Conservation (phyloP, 2,113 vertebrate species). For the Chloebia gouldiae region DNA sequence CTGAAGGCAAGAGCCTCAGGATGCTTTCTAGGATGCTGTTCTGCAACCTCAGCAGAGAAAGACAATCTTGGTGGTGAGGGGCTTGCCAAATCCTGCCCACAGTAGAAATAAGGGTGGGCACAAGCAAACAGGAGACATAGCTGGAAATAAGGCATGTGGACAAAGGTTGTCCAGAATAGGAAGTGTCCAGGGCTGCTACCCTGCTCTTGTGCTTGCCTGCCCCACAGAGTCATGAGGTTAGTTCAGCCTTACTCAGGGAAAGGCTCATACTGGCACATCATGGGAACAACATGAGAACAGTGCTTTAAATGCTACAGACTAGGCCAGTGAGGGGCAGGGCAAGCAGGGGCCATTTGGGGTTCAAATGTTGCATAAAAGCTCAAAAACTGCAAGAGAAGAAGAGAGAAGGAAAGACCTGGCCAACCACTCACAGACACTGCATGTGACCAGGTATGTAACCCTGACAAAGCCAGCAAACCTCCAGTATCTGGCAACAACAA, state of each 20-base stretch:
- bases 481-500: background rate
- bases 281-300: background rate
- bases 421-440: fast-evolving
- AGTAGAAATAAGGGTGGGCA: background rate
- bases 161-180: background rate
- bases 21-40: background rate
- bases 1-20: background rate
- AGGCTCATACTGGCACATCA: fast-evolving
- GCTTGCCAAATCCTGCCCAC: background rate
- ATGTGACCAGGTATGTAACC: background rate
- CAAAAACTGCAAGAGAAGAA: background rate
- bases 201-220: background rate
- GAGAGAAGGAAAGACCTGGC: background rate
- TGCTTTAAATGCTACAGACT: background rate
- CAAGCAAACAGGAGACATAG: background rate
- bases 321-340: fast-evolving
- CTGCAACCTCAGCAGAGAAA: background rate
- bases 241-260: background rate
- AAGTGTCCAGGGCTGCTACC: background rate
- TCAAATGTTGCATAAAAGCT: background rate
- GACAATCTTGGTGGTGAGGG: background rate
- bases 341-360: background rate
- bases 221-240: fast-evolving
- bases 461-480: background rate
- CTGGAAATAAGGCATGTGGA: background rate